Percentiles rank a stretch among this genome's conserved stretches.
phyloP scores from a whole-genome alignment of 2,888 invertebrate species.

The Scaptomyza reducta region DNA sequence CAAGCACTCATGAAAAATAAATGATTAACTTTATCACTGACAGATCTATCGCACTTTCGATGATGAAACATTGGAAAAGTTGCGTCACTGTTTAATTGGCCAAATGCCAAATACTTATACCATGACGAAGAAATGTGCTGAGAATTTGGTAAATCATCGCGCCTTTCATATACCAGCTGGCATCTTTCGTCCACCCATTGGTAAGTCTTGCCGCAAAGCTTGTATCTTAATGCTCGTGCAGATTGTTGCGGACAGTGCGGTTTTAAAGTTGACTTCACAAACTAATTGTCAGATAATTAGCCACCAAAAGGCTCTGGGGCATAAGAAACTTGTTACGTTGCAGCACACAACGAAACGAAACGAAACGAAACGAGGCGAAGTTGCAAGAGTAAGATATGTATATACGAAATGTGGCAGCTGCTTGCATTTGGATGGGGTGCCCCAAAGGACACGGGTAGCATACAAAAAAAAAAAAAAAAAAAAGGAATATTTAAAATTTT shows the following conservation, averaged over 20 bases:
- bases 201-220: conserved; percentile 62
- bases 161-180: conserved; percentile 83
- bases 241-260: conserved; percentile 46
- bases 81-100: conserved; percentile 83
- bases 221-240: conserved; percentile 19
- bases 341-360: conserved; percentile 11
- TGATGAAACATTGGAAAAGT: conserved; percentile 82
- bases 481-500: conserved; percentile 75
- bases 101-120: conserved; percentile 85
- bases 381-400: conserved; percentile 7
- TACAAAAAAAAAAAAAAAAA: conserved; percentile 1
- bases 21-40: not conserved
- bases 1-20: conserved; percentile 29
- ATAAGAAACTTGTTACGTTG: conserved; percentile 43
- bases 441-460: conserved; percentile 43
- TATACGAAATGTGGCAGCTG: conserved; percentile 41
- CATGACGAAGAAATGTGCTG: conserved; percentile 84
- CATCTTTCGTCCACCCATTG: conserved; percentile 84
- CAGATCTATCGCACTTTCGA: conserved; percentile 83
- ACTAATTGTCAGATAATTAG: conserved; percentile 82
- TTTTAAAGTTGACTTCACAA: conserved; percentile 72
- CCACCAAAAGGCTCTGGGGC: conserved; percentile 62
- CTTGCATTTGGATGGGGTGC: conserved; percentile 32
- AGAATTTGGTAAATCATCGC: conserved; percentile 84
- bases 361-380: conserved; percentile 1